Conservation (phyloP, 1,140 invertebrate genomes). For the Adelges cooleyi region DNA sequence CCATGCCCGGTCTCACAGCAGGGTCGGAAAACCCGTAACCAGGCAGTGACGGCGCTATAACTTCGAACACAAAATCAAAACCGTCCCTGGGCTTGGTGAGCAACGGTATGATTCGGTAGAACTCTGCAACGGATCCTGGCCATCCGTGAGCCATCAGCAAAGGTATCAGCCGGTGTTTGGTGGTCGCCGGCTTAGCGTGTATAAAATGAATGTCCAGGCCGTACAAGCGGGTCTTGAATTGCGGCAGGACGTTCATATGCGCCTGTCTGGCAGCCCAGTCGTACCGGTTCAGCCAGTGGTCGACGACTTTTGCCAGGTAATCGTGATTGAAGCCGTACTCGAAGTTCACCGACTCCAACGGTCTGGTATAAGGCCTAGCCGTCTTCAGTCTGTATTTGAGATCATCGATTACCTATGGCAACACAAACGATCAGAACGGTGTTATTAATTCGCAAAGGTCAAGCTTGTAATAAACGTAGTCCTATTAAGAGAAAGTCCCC, state of each 20-base stretch:
- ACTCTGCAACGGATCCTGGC: conserved; percentile 80
- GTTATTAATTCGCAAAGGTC: background rate
- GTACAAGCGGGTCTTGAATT: conserved; percentile 56
- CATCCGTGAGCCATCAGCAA: conserved; percentile 72
- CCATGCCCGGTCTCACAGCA: conserved; percentile 49
- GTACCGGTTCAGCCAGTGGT: conserved; percentile 63
- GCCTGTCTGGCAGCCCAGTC: conserved; percentile 57
- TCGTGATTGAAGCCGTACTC: conserved; percentile 65
- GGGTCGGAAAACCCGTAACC: conserved; percentile 75
- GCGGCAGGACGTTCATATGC: conserved; percentile 56
- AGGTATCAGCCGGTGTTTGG: conserved; percentile 42
- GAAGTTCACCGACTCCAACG: conserved; percentile 57
- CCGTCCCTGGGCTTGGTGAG: conserved; percentile 47
- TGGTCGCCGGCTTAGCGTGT: conserved; percentile 44
- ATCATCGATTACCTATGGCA: conserved; percentile 27
- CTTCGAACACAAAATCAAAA: conserved; percentile 59
- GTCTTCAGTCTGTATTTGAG: conserved; percentile 26
- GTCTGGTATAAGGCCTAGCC: conserved; percentile 31
- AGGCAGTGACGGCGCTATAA: conserved; percentile 67
- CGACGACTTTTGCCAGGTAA: conserved; percentile 50
- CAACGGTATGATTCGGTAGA: conserved; percentile 65
- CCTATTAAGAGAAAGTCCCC: background rate
- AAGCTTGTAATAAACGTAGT: background rate
- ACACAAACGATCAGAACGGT: background rate
- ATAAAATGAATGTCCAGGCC: conserved; percentile 66